Conservation (phyloP, 1,140 invertebrate genomes). For the Drosophila bocqueti region DNA sequence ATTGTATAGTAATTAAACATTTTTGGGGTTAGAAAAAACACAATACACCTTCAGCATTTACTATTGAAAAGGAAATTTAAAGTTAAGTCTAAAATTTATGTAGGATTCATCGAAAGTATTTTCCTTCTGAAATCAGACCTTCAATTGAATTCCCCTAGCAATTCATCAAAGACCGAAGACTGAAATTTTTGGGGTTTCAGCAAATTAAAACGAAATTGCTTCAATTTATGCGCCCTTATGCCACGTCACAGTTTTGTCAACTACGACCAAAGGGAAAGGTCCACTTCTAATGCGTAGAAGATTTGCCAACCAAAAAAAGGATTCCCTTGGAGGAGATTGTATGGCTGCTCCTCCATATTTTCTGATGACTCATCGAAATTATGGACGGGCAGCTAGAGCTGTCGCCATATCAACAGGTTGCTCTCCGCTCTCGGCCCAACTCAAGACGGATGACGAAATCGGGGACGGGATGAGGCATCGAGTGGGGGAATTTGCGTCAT, state of each 20-base stretch:
- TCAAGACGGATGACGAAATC: slow-evolving; percentile 26
- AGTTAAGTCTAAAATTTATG: too few species aligned
- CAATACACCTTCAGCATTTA: too few species aligned
- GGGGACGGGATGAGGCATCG: slow-evolving; percentile 1
- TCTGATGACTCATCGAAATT: slow-evolving; percentile 47
- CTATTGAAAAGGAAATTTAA: neutral
- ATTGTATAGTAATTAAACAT: neutral
- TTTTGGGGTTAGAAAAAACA: too few species aligned
- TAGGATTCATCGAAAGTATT: too few species aligned
- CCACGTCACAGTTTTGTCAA: slow-evolving; percentile 5
- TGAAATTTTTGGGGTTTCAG: slow-evolving; percentile 3
- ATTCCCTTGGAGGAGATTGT: slow-evolving; percentile 9
- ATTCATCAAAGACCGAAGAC: neutral
- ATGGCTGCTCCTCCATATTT: slow-evolving; percentile 18
- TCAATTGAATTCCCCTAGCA: neutral
- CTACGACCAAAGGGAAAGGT: slow-evolving; percentile 4
- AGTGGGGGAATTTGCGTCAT: slow-evolving; percentile 44
- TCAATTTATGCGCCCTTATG: slow-evolving; percentile 3
- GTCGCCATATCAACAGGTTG: slow-evolving; percentile 62
- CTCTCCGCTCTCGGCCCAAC: neutral
- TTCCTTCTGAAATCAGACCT: neutral
- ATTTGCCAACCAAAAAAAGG: slow-evolving; percentile 1
- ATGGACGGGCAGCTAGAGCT: slow-evolving; percentile 7
- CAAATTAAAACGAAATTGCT: slow-evolving; percentile 20
- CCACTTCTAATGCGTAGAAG: slow-evolving; percentile 15